A percentile compares a stretch with the other conserved stretches of the same genome.
phyloP scores from a whole-genome alignment of 2,888 invertebrate genomes.

The Notocelia uddmanniana region DNA sequence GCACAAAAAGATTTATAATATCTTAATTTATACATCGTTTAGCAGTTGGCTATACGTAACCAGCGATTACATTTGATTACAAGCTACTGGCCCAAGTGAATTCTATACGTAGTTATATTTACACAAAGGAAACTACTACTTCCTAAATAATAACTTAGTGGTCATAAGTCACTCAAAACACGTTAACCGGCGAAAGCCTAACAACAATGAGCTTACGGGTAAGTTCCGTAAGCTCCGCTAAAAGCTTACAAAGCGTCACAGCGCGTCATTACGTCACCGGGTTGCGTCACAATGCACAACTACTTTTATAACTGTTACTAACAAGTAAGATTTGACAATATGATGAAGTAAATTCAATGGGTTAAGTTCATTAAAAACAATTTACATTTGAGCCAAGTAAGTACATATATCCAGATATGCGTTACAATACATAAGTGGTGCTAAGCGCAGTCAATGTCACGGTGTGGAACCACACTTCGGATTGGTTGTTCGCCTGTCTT shows the following conservation, averaged over 20 bases:
- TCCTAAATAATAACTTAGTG: background rate
- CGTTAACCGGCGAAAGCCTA: conserved; percentile 20
- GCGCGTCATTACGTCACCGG: conserved; percentile 47
- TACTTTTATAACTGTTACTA: conserved; percentile 11
- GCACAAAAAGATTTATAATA: too few species aligned
- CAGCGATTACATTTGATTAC: background rate
- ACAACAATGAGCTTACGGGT: conserved; percentile 29
- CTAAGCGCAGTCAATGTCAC: too few species aligned
- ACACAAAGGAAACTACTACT: conserved; percentile 4
- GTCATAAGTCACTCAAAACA: background rate
- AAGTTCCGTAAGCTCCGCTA: conserved; percentile 20
- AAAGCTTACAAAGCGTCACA: conserved; percentile 16
- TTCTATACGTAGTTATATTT: background rate
- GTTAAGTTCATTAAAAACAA: too few species aligned
- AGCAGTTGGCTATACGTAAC: background rate
- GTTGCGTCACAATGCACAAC: conserved; percentile 47
- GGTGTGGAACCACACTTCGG: too few species aligned
- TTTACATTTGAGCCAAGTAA: too few species aligned
- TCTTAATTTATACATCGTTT: too few species aligned
- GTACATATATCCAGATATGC: too few species aligned
- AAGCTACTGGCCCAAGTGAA: background rate
- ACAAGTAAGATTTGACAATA: background rate
- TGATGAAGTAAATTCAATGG: too few species aligned
- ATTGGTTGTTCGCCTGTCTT: too few species aligned
- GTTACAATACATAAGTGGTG: too few species aligned